Percentiles rank a stretch among this genome's conserved stretches.
phyloP scores from a whole-genome alignment of 1,140 invertebrate species.

The Acyrthosiphon pisum region DNA sequence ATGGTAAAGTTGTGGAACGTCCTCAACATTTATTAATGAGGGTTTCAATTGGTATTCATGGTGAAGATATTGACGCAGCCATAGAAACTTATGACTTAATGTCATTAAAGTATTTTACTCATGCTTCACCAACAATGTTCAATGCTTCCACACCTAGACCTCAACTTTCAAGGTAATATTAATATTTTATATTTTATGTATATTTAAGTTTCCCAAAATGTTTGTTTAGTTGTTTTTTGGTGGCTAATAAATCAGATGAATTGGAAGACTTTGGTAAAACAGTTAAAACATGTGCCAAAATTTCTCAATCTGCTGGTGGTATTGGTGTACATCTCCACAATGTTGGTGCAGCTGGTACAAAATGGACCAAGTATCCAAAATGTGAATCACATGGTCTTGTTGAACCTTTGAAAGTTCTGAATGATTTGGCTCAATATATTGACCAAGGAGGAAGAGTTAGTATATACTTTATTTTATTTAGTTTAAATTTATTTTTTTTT shows the following conservation, averaged over 20 bases:
- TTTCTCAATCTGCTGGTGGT: constrained; percentile 97
- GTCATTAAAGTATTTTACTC: constrained; percentile 96
- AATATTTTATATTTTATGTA: neutral
- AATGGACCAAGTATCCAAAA: constrained; percentile 70
- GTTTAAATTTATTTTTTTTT: neutral
- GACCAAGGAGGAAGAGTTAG: constrained; percentile 94
- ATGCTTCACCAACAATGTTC: constrained; percentile 97
- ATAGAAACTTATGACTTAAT: constrained; percentile 97
- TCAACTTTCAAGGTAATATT: constrained; percentile 82
- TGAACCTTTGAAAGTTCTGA: constrained; percentile 95
- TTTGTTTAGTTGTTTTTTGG: constrained; percentile 81
- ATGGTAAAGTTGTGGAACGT: constrained; percentile 92
- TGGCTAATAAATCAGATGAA: constrained; percentile 95
- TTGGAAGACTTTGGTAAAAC: constrained; percentile 99
- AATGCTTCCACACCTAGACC: constrained; percentile 91
- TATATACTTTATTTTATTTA: constrained; percentile 4
- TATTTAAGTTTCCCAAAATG: constrained; percentile 47
- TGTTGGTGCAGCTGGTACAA: constrained; percentile 91
- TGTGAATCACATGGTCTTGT: constrained; percentile 89
- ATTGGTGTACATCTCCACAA: constrained; percentile 98
- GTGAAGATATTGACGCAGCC: constrained; percentile 88
- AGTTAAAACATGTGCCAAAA: constrained; percentile 91
- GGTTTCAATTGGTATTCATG: constrained; percentile 95
- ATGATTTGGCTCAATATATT: constrained; percentile 95
- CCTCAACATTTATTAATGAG: constrained; percentile 99